phyloP scores from a whole-genome alignment of 1,140 invertebrate species.

The Geopemphigus sp. region DNA sequence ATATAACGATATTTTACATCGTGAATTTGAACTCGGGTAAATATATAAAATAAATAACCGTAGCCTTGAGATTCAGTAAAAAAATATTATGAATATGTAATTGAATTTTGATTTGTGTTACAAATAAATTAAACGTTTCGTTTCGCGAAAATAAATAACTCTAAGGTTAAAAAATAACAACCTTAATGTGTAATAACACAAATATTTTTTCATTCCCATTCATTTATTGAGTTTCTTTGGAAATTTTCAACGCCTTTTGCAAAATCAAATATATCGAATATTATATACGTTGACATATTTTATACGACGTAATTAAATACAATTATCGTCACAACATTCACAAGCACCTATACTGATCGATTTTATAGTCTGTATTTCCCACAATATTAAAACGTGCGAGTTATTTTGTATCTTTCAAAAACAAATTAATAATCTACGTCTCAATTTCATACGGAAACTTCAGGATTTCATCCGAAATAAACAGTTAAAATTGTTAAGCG shows the following conservation, averaged over 20 bases:
- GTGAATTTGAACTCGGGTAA: neutral
- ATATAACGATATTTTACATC: too few species aligned
- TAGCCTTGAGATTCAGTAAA: neutral
- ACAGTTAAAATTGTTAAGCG: too few species aligned
- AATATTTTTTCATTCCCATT: neutral
- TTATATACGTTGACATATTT: neutral
- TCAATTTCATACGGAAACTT: too few species aligned
- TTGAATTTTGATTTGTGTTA: slow-evolving; percentile 13
- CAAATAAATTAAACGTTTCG: slow-evolving; percentile 8
- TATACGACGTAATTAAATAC: slow-evolving; percentile 18
- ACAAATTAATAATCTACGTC: too few species aligned
- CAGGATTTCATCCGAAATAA: too few species aligned
- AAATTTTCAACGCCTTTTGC: slow-evolving; percentile 23
- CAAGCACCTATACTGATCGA: neutral
- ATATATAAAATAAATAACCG: neutral
- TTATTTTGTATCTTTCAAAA: too few species aligned
- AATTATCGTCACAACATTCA: neutral
- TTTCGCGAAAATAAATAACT: neutral
- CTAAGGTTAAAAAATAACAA: neutral
- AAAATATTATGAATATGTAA: slow-evolving; percentile 20
- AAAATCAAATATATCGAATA: neutral
- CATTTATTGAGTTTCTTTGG: slow-evolving; percentile 41
- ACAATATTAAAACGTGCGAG: too few species aligned
- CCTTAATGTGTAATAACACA: neutral
- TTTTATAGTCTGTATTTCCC: too few species aligned